Evolutionary conservation across 1,140 invertebrate species (phyloP).

Genomic region (Neotoxoptera formosana): DNA sequence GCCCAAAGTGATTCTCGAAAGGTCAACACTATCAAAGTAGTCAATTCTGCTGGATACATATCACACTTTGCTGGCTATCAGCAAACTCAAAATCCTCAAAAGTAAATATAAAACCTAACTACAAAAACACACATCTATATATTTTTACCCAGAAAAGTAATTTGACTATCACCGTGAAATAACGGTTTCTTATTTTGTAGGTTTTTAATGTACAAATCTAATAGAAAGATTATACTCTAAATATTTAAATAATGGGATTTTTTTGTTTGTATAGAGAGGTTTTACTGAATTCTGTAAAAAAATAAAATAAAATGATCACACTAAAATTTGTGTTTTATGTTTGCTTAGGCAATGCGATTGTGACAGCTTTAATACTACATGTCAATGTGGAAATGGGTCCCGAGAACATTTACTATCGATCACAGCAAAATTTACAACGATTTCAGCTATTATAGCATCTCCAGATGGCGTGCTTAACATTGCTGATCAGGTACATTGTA

Average conservation of each 20-base stretch:
- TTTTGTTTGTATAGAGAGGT: too few species aligned
- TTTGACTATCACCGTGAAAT: too few species aligned
- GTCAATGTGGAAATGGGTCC: conserved; percentile 61
- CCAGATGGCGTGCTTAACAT: conserved; percentile 93
- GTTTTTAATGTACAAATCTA: too few species aligned
- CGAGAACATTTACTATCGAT: conserved; percentile 74
- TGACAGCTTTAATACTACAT: conserved; percentile 62
- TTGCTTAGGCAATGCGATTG: conserved; percentile 60
- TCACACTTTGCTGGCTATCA: conserved; percentile 81
- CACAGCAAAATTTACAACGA: conserved; percentile 88
- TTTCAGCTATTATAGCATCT: conserved; percentile 90
- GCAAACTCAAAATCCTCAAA: conserved; percentile 64
- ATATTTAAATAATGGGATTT: too few species aligned
- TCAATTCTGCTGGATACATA: conserved; percentile 83
- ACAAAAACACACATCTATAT: background rate
- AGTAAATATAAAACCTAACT: conserved; percentile 57
- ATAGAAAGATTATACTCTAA: too few species aligned
- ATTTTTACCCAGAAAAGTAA: too few species aligned
- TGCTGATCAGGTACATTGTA: conserved; percentile 82
- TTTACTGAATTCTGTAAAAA: background rate
- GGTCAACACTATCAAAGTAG: conserved; percentile 85
- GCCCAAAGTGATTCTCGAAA: conserved; percentile 91
- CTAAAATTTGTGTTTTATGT: background rate
- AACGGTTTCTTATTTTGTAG: too few species aligned
- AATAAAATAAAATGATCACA: background rate